phyloP scores from a whole-genome alignment of 2,113 vertebrate genomes.

The Oceanodroma tethys region DNA sequence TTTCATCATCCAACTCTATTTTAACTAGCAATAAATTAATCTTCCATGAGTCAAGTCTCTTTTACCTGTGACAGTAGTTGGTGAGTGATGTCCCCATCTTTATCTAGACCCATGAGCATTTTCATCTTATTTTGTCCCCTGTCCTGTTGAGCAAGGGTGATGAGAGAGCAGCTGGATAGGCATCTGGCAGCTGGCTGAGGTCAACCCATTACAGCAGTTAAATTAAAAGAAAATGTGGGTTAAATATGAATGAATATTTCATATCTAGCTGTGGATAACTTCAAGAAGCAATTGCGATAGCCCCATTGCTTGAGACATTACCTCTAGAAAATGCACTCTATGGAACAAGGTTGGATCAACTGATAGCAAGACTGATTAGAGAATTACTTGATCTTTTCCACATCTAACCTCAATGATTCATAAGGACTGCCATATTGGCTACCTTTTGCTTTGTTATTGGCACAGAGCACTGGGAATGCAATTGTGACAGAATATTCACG shows the following conservation, averaged over 20 bases:
- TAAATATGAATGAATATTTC: not conserved
- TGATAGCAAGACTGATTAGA: not conserved
- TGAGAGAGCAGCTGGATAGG: not conserved
- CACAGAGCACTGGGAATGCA: not conserved
- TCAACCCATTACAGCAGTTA: not conserved
- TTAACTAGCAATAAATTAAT: not conserved
- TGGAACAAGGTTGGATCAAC: not conserved
- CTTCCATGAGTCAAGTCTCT: not conserved
- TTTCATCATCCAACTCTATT: not conserved
- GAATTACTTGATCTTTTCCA: not conserved
- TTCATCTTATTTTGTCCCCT: not conserved
- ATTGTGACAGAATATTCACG: not conserved
- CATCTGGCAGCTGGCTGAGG: not conserved
- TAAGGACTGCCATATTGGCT: not conserved
- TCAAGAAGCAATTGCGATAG: not conserved
- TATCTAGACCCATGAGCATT: not conserved
- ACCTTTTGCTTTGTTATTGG: not conserved
- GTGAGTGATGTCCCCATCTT: not conserved
- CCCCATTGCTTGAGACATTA: not conserved
- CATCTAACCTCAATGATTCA: not conserved
- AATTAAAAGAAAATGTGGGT: not conserved
- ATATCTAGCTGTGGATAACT: not conserved
- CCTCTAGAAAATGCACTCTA: not conserved
- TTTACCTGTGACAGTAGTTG: not conserved
- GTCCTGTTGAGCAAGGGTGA: not conserved